Evolutionary conservation across 2,888 invertebrate genomes (phyloP).

Genomic region (Alsophila aescularia): DNA sequence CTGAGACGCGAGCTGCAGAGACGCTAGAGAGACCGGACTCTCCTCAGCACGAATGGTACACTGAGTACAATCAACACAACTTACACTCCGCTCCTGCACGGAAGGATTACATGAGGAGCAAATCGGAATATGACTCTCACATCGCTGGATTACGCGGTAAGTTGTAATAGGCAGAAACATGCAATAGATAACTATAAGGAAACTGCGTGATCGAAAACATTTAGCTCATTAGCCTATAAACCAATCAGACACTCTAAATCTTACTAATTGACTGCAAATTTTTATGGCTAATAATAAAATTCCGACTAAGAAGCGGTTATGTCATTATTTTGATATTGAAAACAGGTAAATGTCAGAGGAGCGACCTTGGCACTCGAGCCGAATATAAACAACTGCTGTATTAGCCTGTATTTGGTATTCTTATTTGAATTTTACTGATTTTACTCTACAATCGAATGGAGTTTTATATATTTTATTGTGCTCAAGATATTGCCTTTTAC

Average conservation of each 20-base stretch:
- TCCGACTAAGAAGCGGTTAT: conserved; percentile 27
- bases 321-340: conserved; percentile 39
- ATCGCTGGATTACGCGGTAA: conserved; percentile 94
- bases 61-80: conserved; percentile 78
- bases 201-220: conserved; percentile 12
- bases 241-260: conserved; percentile 19
- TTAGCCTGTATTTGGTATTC: conserved; percentile 54
- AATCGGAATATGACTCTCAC: conserved; percentile 93
- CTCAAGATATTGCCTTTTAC: conserved; percentile 1
- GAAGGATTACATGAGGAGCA: conserved; percentile 90
- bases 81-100: conserved; percentile 86
- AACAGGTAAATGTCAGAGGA: conserved; percentile 55
- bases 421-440: conserved; percentile 39
- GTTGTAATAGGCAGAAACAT: conserved; percentile 32
- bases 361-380: conserved; percentile 53
- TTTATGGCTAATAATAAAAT: conserved; percentile 30
- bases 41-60: conserved; percentile 77
- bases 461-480: conserved; percentile 7
- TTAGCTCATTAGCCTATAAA: conserved; percentile 19
- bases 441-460: conserved; percentile 7
- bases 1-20: conserved; percentile 60
- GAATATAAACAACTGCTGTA: conserved; percentile 53
- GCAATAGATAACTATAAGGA: conserved; percentile 11
- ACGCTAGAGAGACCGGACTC: conserved; percentile 68
- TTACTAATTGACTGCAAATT: conserved; percentile 27